These are phyloP conservation scores for Linepithema humile DNA, from an alignment of 1,140 invertebrate genomes.

Conservation along the genomic window DNA sequence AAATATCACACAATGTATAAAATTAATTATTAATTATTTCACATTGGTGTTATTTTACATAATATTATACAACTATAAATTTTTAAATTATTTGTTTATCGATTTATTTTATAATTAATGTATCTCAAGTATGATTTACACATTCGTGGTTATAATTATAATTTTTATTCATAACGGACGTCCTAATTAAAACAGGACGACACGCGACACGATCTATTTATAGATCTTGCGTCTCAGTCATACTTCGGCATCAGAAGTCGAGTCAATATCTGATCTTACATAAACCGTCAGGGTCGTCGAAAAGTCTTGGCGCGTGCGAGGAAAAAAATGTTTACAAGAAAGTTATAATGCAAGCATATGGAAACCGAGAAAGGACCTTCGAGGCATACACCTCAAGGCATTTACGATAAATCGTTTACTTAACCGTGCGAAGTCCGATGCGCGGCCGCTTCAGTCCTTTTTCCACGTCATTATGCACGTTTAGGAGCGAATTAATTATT, in stretches of 20 bases:
- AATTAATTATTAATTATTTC: neutral
- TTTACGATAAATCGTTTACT: conserved; percentile 54
- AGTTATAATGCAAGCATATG: conserved; percentile 47
- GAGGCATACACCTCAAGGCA: too few relatives aligned
- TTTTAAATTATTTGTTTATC: conserved; percentile 9
- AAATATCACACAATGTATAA: neutral
- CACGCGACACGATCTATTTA: neutral
- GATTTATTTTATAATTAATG: neutral
- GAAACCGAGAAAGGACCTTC: neutral
- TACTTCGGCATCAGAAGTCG: neutral
- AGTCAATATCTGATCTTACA: conserved; percentile 50
- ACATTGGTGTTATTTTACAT: neutral
- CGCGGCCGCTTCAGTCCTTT: neutral
- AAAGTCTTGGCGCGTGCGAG: conserved; percentile 14
- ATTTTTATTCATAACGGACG: neutral
- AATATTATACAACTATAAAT: neutral
- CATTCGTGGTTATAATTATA: neutral
- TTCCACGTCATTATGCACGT: conserved; percentile 26
- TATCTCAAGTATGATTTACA: neutral
- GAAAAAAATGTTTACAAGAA: conserved; percentile 40
- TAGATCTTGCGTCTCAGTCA: neutral
- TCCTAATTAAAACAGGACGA: neutral
- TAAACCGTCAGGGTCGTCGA: conserved; percentile 53
- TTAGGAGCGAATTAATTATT: conserved; percentile 40
- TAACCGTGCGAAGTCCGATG: conserved; percentile 52